These are phyloP conservation scores for Hyla sarda DNA, from an alignment of 2,113 vertebrate species.

Conservation along the genomic window DNA sequence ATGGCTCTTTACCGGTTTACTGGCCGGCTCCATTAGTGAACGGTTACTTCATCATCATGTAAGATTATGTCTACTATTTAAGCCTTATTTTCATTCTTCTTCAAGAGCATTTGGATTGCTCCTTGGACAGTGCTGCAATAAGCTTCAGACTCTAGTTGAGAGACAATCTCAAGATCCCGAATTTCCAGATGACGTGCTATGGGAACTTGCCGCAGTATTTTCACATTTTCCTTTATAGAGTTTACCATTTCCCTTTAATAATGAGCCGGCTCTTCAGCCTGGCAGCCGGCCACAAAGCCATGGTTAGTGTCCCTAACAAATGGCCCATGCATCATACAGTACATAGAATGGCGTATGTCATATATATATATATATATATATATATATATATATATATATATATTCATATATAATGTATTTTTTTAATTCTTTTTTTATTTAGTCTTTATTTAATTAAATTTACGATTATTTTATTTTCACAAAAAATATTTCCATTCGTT, in stretches of 20 bases:
- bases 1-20: not conserved
- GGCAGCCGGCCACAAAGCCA: not conserved
- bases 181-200: conserved; percentile 13
- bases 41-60: conserved; percentile 37
- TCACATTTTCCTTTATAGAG: not conserved
- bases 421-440: not conserved
- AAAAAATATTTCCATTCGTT: too few relatives aligned
- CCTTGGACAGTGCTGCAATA: not conserved
- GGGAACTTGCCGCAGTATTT: conserved; percentile 5
- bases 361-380: not conserved
- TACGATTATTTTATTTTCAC: not conserved
- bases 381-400: too few relatives aligned
- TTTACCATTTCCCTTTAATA: not conserved
- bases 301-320: not conserved
- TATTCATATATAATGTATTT: not conserved
- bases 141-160: conserved; percentile 25
- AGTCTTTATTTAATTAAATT: too few relatives aligned
- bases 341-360: not conserved
- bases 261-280: not conserved
- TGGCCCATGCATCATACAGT: not conserved
- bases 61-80: conserved; percentile 39
- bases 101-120: conserved; percentile 6
- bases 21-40: conserved; percentile 36
- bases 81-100: conserved; percentile 48
- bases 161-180: conserved; percentile 25